These are phyloP conservation scores for Neodontobutis hainanensis DNA, from an alignment of 2,113 vertebrate genomes.

Conservation along the genomic window DNA sequence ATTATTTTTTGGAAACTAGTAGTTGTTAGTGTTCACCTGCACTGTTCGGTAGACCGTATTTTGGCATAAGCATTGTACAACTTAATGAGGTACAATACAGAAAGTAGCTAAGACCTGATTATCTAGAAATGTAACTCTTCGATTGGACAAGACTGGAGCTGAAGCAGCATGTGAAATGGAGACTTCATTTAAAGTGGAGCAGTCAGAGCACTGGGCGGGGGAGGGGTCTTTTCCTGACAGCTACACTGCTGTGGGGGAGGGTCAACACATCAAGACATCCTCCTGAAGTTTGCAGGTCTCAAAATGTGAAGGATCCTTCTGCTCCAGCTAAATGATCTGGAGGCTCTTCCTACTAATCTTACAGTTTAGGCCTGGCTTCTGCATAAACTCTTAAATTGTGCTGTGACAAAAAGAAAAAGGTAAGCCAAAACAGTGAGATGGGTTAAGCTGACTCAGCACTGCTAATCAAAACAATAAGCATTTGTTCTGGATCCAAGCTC, in stretches of 20 bases:
- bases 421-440: conserved; percentile 35
- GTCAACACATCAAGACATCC: conserved; percentile 54
- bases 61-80: too few relatives aligned
- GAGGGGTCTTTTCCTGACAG: conserved; percentile 68
- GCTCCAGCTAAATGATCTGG: conserved; percentile 16
- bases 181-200: conserved; percentile 61
- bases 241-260: conserved; percentile 62
- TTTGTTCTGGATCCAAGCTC: conserved; percentile 42
- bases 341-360: background rate
- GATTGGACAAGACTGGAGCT: conserved; percentile 39
- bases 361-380: background rate
- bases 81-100: too few relatives aligned
- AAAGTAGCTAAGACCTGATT: too few relatives aligned
- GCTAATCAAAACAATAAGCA: conserved; percentile 53
- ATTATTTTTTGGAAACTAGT: too few relatives aligned
- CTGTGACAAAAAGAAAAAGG: conserved; percentile 27
- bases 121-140: conserved; percentile 48
- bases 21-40: too few relatives aligned
- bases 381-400: conserved; percentile 14
- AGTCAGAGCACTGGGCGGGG: conserved; percentile 51
- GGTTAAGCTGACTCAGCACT: conserved; percentile 30
- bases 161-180: conserved; percentile 61
- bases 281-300: conserved; percentile 48
- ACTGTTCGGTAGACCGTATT: too few relatives aligned
- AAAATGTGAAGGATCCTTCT: conserved; percentile 51